Evolutionary conservation across 2,113 vertebrate species (phyloP).

Genomic region (Empidonax traillii): DNA sequence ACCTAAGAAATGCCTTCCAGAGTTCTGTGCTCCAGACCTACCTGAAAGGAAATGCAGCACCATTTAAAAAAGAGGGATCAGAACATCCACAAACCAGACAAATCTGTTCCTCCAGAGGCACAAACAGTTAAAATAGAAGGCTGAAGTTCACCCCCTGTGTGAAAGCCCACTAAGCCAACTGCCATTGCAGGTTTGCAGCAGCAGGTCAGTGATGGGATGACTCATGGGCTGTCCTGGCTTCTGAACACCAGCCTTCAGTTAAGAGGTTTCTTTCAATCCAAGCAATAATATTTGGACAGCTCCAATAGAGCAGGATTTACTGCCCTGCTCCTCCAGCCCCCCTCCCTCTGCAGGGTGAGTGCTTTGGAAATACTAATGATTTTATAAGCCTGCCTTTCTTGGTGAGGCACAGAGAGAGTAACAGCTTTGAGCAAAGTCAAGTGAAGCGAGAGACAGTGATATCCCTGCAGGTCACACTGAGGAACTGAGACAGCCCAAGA

Average conservation of each 20-base stretch:
- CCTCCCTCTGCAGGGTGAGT: not conserved
- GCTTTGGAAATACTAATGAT: not conserved
- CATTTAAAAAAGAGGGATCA: not conserved
- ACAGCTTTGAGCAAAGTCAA: not conserved
- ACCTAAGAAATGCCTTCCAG: not conserved
- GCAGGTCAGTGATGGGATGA: not conserved
- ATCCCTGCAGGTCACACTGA: not conserved
- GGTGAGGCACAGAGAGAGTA: conserved; percentile 9
- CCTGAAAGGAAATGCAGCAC: not conserved
- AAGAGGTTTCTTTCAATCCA: conserved; percentile 42
- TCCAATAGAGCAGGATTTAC: conserved; percentile 52
- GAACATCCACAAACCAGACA: not conserved
- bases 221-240: not conserved
- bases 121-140: not conserved
- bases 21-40: not conserved
- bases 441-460: not conserved
- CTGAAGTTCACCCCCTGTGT: not conserved
- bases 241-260: conserved; percentile 15
- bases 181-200: not conserved
- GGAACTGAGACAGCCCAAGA: not conserved
- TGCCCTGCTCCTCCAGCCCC: not conserved
- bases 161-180: not conserved
- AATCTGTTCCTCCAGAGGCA: not conserved
- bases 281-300: conserved; percentile 60
- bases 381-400: conserved; percentile 35